Evolutionary conservation across 1,140 invertebrate genomes (phyloP).

Genomic region (Cepaea nemoralis): DNA sequence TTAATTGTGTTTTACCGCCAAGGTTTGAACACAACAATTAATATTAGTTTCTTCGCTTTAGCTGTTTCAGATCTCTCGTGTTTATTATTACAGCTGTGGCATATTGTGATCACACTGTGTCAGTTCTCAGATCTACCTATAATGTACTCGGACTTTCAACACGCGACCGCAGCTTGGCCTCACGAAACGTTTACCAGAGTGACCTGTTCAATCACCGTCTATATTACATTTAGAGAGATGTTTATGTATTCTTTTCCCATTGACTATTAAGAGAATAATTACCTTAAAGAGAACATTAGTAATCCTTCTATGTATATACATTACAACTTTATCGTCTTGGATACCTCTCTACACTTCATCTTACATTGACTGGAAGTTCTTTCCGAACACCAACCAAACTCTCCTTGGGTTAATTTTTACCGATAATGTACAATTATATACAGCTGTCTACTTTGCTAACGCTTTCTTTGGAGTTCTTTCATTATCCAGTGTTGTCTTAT

Average conservation of each 20-base stretch:
- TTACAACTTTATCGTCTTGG: not conserved
- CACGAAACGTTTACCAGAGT: not conserved
- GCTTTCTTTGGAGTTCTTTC: not conserved
- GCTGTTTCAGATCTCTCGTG: too few species aligned
- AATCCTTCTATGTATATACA: not conserved
- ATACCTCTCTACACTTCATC: not conserved
- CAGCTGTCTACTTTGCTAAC: not conserved
- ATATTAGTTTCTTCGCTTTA: too few species aligned
- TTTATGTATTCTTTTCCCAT: not conserved
- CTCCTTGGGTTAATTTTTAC: not conserved
- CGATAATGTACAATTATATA: not conserved
- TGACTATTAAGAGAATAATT: not conserved
- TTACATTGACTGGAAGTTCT: conserved; percentile 22
- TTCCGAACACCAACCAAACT: not conserved
- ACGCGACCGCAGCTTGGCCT: too few species aligned
- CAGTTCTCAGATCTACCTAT: too few species aligned
- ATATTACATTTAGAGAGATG: not conserved
- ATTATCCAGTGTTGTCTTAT: not conserved
- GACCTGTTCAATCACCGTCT: not conserved
- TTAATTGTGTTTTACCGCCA: too few species aligned
- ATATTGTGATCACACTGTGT: too few species aligned
- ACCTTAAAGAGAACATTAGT: not conserved
- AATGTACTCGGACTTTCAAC: too few species aligned
- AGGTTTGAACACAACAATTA: too few species aligned
- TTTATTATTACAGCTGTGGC: too few species aligned